Percentiles rank a stretch among this genome's conserved stretches.
phyloP scores from a whole-genome alignment of 2,113 vertebrate species.

The Emydocephalus ijimae region DNA sequence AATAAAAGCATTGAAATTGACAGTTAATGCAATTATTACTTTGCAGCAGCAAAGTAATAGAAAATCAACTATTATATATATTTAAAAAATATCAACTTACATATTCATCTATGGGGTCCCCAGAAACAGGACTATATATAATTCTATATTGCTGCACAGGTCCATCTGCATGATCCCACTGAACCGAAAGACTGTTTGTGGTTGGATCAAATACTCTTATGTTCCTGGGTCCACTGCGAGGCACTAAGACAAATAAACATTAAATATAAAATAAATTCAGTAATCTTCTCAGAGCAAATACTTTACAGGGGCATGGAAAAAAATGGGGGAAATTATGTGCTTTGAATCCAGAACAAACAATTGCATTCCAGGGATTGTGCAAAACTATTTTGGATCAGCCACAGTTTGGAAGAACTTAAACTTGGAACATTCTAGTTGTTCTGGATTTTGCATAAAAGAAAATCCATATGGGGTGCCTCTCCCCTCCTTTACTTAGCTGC shows the following conservation, averaged over 20 bases:
- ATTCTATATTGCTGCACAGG: conserved; percentile 91
- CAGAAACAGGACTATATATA: conserved; percentile 82
- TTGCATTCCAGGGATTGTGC: neutral
- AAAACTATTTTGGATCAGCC: neutral
- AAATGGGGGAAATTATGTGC: neutral
- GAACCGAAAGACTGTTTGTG: conserved; percentile 86
- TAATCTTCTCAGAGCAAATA: neutral
- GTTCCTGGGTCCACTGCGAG: conserved; percentile 87
- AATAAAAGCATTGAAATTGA: neutral
- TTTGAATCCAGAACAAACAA: neutral
- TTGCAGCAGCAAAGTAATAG: neutral
- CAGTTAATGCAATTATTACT: neutral
- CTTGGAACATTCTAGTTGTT: neutral
- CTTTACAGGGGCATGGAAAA: neutral
- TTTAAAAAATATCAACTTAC: conserved; percentile 69
- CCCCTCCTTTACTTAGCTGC: neutral
- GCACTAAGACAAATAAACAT: conserved; percentile 72
- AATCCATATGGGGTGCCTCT: neutral
- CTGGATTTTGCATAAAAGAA: neutral
- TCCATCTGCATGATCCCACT: conserved; percentile 95
- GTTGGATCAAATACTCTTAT: conserved; percentile 88
- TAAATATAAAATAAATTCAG: neutral
- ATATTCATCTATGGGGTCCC: conserved; percentile 90
- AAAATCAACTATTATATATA: neutral
- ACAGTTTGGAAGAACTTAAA: neutral